These are phyloP conservation scores for Zaprionus ornatus DNA, from an alignment of 1,140 invertebrate genomes.

Conservation along the genomic window DNA sequence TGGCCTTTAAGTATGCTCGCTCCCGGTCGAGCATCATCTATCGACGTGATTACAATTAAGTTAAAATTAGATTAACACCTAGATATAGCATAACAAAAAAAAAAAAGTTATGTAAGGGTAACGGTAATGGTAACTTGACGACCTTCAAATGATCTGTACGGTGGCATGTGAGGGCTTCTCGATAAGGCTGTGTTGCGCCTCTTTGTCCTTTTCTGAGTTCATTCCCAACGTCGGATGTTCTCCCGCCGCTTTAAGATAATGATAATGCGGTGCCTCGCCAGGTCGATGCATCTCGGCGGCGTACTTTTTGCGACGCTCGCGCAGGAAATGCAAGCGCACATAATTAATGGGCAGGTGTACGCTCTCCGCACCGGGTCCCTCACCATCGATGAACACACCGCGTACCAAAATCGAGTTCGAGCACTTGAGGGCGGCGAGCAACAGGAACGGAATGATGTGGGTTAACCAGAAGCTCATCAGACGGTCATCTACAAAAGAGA, in stretches of 20 bases:
- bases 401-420: conserved; percentile 92
- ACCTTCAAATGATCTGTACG: conserved; percentile 62
- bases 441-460: conserved; percentile 88
- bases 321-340: conserved; percentile 90
- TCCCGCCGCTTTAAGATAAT: conserved; percentile 55
- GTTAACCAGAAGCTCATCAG: conserved; percentile 91
- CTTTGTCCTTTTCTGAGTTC: conserved; percentile 66
- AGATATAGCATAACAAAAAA: conserved; percentile 19
- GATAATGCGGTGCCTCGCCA: conserved; percentile 49
- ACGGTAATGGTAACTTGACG: not conserved
- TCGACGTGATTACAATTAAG: conserved; percentile 48
- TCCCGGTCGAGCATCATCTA: conserved; percentile 34
- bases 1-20: conserved; percentile 68
- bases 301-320: conserved; percentile 86
- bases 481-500: conserved; percentile 85
- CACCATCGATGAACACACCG: conserved; percentile 93
- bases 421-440: conserved; percentile 92
- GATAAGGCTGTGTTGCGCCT: conserved; percentile 72
- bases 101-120: conserved; percentile 21
- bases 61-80: conserved; percentile 68
- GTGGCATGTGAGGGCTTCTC: conserved; percentile 58
- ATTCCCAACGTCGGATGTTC: conserved; percentile 53
- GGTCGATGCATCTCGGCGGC: not conserved
- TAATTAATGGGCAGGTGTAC: conserved; percentile 93
- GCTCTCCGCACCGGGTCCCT: conserved; percentile 91